Conservation (phyloP, 2,797 vertebrate genomes). For the Sebastes trivittatus region DNA sequence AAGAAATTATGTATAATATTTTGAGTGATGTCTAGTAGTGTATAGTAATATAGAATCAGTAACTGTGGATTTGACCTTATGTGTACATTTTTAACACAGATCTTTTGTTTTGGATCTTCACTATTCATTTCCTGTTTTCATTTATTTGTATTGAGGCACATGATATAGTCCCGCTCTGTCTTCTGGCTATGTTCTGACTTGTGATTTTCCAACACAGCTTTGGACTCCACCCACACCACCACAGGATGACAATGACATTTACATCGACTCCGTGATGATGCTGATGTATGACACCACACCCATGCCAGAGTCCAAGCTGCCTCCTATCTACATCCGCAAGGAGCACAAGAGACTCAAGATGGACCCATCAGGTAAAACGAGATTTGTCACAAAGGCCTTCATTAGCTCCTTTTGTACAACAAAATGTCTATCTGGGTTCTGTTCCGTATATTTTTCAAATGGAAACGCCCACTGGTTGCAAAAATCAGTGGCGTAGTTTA, state of each 20-base stretch:
- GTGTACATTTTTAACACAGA: not conserved
- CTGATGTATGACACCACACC: conserved; percentile 92
- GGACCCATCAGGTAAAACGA: conserved; percentile 85
- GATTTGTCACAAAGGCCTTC: not conserved
- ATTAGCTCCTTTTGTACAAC: not conserved
- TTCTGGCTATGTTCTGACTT: not conserved
- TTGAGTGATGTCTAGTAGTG: not conserved
- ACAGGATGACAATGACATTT: conserved; percentile 94
- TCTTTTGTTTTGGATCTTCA: not conserved
- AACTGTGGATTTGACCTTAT: not conserved
- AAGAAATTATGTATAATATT: not conserved
- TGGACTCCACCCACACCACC: conserved; percentile 96
- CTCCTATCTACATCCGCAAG: conserved; percentile 91
- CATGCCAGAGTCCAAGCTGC: conserved; percentile 91
- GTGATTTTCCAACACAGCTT: conserved; percentile 76
- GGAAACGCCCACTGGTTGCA: too few species aligned
- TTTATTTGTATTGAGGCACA: not conserved
- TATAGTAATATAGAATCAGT: not conserved
- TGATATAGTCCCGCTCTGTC: not conserved
- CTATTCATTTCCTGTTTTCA: not conserved
- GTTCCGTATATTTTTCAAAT: too few species aligned
- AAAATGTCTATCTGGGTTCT: not conserved
- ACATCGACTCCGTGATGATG: conserved; percentile 94
- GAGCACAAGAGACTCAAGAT: conserved; percentile 93
- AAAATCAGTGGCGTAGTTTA: too few species aligned